Percentiles rank a stretch among this genome's conserved stretches.
phyloP scores from a whole-genome alignment of 1,140 invertebrate genomes.

The Drosophila athabasca region DNA sequence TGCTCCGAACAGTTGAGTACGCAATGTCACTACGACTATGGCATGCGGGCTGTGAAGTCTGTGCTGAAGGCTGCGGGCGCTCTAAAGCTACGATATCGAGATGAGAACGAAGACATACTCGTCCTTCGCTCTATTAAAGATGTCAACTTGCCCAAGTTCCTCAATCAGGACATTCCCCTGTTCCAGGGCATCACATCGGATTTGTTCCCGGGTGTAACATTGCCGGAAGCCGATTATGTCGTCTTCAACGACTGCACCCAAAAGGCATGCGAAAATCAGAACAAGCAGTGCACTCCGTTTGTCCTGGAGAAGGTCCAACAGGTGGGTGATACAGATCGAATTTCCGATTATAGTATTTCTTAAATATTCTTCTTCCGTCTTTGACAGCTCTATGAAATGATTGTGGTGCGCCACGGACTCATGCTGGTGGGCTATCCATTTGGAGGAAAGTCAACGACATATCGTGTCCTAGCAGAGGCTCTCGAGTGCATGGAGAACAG shows the following conservation, averaged over 20 bases:
- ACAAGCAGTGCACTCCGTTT: constrained; percentile 92
- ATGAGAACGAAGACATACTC: constrained; percentile 92
- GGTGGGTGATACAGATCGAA: constrained; percentile 21
- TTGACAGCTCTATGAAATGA: constrained; percentile 95
- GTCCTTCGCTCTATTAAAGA: constrained; percentile 95
- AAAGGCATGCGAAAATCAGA: constrained; percentile 89
- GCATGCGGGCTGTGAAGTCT: constrained; percentile 95
- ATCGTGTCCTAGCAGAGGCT: constrained; percentile 90
- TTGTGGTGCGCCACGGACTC: constrained; percentile 94
- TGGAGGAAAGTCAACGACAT: constrained; percentile 92
- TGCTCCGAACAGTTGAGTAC: constrained; percentile 98
- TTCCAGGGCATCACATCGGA: constrained; percentile 95
- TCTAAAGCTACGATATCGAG: constrained; percentile 94
- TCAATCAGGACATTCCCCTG: constrained; percentile 93
- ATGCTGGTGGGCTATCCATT: constrained; percentile 97
- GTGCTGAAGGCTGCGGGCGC: constrained; percentile 95
- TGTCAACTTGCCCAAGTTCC: constrained; percentile 96
- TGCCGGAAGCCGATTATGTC: constrained; percentile 91
- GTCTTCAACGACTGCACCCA: constrained; percentile 86
- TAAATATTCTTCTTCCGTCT: constrained; percentile 23
- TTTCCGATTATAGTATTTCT: not conserved
- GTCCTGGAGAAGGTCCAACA: constrained; percentile 94
- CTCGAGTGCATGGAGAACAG: constrained; percentile 92
- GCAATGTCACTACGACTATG: constrained; percentile 98
- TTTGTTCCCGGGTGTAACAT: constrained; percentile 92